phyloP scores from a whole-genome alignment of 1,140 invertebrate genomes.

The Vollenhovia emeryi region DNA sequence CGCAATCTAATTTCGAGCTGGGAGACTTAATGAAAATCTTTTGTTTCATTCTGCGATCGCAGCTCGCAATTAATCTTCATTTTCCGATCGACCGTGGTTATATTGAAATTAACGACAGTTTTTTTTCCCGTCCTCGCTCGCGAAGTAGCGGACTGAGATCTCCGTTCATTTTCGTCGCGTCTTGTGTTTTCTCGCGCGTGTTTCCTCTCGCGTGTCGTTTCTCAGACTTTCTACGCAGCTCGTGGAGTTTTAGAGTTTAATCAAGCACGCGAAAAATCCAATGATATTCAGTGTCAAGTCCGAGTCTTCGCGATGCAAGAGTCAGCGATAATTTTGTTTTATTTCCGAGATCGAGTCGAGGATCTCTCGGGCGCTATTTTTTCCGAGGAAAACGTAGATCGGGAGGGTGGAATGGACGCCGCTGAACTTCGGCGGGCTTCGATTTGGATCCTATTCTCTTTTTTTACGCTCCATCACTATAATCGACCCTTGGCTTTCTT shows the following conservation, averaged over 20 bases:
- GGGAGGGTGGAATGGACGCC: not conserved
- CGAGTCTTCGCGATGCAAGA: not conserved
- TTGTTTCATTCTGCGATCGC: not conserved
- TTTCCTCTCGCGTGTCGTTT: constrained; percentile 53
- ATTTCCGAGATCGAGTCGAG: not conserved
- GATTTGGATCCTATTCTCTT: not conserved
- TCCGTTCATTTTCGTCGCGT: constrained; percentile 10
- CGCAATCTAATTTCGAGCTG: not conserved
- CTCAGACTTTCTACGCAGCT: not conserved
- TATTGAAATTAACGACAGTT: constrained; percentile 36
- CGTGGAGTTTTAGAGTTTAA: not conserved
- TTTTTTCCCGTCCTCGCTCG: not conserved
- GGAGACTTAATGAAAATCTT: not conserved
- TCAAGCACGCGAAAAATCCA: not conserved
- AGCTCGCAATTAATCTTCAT: not conserved
- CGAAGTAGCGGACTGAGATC: constrained; percentile 9
- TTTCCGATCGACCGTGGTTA: constrained; percentile 3
- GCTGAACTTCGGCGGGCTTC: not conserved
- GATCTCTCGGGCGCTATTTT: not conserved
- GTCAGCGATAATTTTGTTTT: not conserved
- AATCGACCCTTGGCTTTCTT: not conserved
- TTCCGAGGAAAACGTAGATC: not conserved
- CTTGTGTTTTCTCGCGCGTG: constrained; percentile 62
- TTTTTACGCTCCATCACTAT: not conserved
- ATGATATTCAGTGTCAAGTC: not conserved